Evolutionary conservation across 1,140 invertebrate genomes (phyloP).

Genomic region (Euwallacea similis): DNA sequence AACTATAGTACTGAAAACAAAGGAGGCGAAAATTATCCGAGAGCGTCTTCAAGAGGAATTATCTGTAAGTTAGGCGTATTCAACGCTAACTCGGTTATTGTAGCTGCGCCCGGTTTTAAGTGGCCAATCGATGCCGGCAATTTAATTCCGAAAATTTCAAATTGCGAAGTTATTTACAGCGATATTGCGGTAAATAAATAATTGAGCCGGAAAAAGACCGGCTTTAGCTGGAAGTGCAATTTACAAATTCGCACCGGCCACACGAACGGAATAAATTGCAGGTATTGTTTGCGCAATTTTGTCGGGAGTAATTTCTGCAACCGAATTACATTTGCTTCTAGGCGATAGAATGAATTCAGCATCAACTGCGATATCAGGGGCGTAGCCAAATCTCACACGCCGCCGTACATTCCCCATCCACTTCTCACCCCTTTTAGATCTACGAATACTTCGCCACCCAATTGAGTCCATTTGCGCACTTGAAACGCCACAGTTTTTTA

Average conservation of each 20-base stretch:
- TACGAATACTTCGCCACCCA: too few relatives aligned
- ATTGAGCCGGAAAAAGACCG: conserved; percentile 4
- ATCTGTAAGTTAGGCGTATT: background rate
- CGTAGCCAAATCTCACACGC: background rate
- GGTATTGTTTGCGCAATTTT: conserved; percentile 36
- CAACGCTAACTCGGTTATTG: background rate
- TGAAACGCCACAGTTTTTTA: too few relatives aligned
- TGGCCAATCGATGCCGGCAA: too few relatives aligned
- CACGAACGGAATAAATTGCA: conserved; percentile 31
- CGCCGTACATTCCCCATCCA: too few relatives aligned
- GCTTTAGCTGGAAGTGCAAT: conserved; percentile 14
- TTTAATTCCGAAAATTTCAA: background rate
- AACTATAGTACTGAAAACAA: background rate
- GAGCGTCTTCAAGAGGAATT: conserved; percentile 2
- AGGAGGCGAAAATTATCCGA: conserved; percentile 4
- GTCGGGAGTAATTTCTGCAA: conserved; percentile 32
- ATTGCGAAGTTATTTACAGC: background rate
- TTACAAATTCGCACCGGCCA: conserved; percentile 24
- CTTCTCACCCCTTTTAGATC: too few relatives aligned
- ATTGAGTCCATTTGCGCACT: too few relatives aligned
- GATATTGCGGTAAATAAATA: conserved; percentile 1
- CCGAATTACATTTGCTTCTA: conserved; percentile 32
- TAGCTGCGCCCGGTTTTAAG: background rate
- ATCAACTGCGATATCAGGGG: background rate
- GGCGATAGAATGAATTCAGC: conserved; percentile 22